A percentile compares a stretch with the other conserved stretches of the same genome.
phyloP scores from a whole-genome alignment of 2,113 vertebrate genomes.

The Hucho hucho region DNA sequence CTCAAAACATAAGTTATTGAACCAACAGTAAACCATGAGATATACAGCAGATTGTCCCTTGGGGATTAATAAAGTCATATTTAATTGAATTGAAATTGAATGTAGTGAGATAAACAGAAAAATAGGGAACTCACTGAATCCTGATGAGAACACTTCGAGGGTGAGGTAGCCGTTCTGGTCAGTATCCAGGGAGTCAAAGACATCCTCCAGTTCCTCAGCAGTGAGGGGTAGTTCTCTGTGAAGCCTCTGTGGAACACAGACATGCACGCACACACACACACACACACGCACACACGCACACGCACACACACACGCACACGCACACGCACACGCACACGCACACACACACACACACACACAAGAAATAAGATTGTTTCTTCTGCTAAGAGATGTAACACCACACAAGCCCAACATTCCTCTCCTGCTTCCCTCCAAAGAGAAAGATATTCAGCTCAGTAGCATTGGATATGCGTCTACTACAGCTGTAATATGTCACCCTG shows the following conservation, averaged over 20 bases:
- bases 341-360: no score
- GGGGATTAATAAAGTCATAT: no score
- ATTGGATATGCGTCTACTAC: not conserved
- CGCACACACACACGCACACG: no score
- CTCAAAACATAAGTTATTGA: no score
- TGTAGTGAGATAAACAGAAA: no score
- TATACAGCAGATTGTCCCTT: no score
- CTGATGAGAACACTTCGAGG: constrained; percentile 83
- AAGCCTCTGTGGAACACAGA: constrained; percentile 61
- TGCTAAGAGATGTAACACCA: not conserved
- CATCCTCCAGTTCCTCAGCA: constrained; percentile 86
- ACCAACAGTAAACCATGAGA: no score
- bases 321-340: no score
- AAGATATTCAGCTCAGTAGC: not conserved
- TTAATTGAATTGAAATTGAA: no score
- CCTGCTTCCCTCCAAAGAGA: not conserved
- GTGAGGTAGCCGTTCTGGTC: constrained; percentile 85
- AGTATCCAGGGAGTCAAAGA: constrained; percentile 87
- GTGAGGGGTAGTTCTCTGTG: constrained; percentile 82
- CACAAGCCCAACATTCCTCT: not conserved
- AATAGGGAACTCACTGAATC: constrained; percentile 86
- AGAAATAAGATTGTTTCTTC: not conserved
- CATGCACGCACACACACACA: not conserved
- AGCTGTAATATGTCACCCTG: not conserved
- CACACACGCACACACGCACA: no score